Base-by-base conservation (phyloP, 2,797 vertebrate genomes). In the Numenius phaeopus region DNA sequence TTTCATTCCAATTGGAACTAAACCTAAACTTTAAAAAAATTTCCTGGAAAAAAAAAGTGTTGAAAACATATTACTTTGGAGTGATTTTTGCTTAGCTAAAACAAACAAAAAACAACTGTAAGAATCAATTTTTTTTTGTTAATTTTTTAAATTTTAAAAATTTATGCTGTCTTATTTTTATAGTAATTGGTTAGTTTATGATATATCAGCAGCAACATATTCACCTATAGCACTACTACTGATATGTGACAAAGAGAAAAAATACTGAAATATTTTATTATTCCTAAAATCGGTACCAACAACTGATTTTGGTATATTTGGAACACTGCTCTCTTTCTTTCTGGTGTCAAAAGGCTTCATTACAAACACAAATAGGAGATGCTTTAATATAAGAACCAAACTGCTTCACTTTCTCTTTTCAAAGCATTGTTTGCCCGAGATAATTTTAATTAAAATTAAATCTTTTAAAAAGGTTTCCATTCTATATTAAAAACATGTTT, bases 401-500 rank as follows among this genome's bases (percentile, higher is more conserved):
- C 7, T 20, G 14, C 4, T 79, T 76, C 19, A 8, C 32, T 46
- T 59, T 64, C 76, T 72, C 34, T 59, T 91, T 91, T 70, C 42
- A 78, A 93, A 78, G 27, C 27, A 44, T 55, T 69, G n/a, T 73
- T 83, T 19, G 69, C 9, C 19, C 30, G 16, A 58, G 17, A 81
- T 22, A 65, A 61, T 52, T 86, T 42, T 76, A 61, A 47, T 61
- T 42, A 58, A 61, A 59, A 89, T 21, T 3, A 26, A 18, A 61
- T 30, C 0, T 59, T 77, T 75, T 18, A 2, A 40, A 70, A 73
- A n/a, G 0, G 2, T 37, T 81, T 87, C 21, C 9, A 65, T 69
- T 87, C 18, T 50, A 32, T 12, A 73, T 66, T 55, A 69, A 82
- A 84, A 73, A 3, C 3, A 8, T 19, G 26, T 82, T 62, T 82